Percentiles rank a stretch among this genome's conserved stretches.
Conservation (phyloP, 1,140 invertebrate genomes). For the Leptestheria dahalacensis region DNA sequence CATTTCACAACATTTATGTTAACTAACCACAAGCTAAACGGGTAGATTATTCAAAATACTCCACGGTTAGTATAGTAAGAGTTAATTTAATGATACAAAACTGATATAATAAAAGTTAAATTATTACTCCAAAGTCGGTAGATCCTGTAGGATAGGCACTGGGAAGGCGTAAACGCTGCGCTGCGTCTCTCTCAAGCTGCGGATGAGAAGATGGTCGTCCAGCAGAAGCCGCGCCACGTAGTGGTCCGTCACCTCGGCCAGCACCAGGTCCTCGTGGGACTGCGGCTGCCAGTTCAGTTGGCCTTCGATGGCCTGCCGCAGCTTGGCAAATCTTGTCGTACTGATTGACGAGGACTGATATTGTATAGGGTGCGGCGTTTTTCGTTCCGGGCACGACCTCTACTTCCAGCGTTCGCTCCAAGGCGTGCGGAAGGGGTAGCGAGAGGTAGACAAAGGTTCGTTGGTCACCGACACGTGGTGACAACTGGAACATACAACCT, state of each 20-base stretch:
- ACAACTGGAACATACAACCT: slow-evolving; percentile 52
- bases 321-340: slow-evolving; percentile 39
- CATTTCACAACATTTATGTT: no score
- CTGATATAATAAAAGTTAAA: no score
- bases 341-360: slow-evolving; percentile 44
- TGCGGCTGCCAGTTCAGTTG: slow-evolving; percentile 25
- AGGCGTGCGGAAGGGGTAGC: slow-evolving; percentile 48
- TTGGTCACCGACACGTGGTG: slow-evolving; percentile 50
- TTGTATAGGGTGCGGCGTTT: slow-evolving; percentile 35
- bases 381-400: slow-evolving; percentile 34
- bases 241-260: slow-evolving; percentile 47
- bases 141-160: slow-evolving; percentile 18
- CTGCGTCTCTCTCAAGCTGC: slow-evolving; percentile 38
- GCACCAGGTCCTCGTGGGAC: slow-evolving; percentile 33
- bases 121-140: neutral
- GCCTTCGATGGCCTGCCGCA: slow-evolving; percentile 39
- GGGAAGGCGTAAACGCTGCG: slow-evolving; percentile 30
- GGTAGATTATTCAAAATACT: no score
- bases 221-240: slow-evolving; percentile 48
- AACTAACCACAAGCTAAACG: no score
- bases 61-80: no score
- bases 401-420: slow-evolving; percentile 45
- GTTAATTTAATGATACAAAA: no score
- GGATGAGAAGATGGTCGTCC: slow-evolving; percentile 40
- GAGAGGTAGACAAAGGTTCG: slow-evolving; percentile 58